Base-by-base conservation (phyloP, 2,888 invertebrate genomes). In the Leucoma salicis region DNA sequence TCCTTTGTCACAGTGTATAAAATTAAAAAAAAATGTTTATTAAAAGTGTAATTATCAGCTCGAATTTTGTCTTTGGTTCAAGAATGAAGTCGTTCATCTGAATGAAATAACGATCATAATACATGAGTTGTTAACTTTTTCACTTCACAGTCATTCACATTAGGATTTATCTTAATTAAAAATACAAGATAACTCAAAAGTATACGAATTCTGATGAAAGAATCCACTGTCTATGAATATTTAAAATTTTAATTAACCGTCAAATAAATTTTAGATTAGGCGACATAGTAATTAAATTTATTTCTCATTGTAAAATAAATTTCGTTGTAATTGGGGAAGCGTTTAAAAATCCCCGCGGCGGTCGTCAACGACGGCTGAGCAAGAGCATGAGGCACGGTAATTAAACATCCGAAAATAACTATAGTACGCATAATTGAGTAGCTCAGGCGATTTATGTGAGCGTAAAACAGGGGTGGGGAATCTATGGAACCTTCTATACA, bases 341-440 rank as follows among this genome's bases (percentile, higher is more conserved):
- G 63, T 62, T 63, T 63, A 60, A 69, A 67, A 70, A 65, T 67
- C 62, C 70, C 65, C 55, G 58, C 44, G 48, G 54, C 52, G 51
- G 52, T 39, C 47, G 54, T 49, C 42, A 49, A 48, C 62, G 53
- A 49, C 65, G 70, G 42, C 33, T 40, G 39, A 28, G 44, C 39
- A 25, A 11, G 75, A 77, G 80, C 78, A 67, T 70, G 77, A 21
- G 73, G 73, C 75, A 66, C 42, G 59, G 80, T 75, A 83, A 85
- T 86, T 84, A 85, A 83, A 81, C 71, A 62, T 74, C 77, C 84
- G 66, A 66, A 84, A 85, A 86, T 86, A 85, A 71, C 76, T 64
- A 62, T 70, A 68, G 66, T 71, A 69, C 76, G 74, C 69, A 68
- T 77, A 78, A 85, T 83, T 82, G 78, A 84, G 78, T 80, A 77